A percentile compares a stretch with the other conserved stretches of the same genome.
These are phyloP conservation scores for Peromyscus leucopus DNA, from an alignment of 2,113 vertebrate species.

Conservation along the genomic window DNA sequence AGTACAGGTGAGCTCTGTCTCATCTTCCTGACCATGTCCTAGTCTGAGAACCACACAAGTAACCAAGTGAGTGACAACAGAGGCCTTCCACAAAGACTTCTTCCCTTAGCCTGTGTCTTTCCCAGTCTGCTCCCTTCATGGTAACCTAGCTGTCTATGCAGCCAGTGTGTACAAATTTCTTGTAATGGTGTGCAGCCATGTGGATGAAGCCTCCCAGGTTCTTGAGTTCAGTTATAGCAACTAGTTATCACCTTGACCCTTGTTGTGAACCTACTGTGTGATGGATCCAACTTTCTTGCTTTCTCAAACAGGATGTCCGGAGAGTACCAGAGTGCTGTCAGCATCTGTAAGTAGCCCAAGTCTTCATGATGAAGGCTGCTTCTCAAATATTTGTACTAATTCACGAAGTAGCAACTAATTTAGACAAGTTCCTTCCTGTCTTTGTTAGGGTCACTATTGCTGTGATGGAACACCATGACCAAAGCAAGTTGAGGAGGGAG, in stretches of 20 bases:
- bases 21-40: background rate
- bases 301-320: slow-evolving; percentile 75
- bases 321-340: slow-evolving; percentile 73
- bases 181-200: background rate
- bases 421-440: background rate
- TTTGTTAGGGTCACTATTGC: background rate
- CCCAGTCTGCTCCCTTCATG: background rate
- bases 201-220: background rate
- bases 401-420: background rate
- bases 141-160: background rate
- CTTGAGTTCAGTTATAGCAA: background rate
- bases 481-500: background rate
- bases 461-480: background rate
- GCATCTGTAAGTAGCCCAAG: slow-evolving; percentile 76
- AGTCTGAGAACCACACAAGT: background rate
- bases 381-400: background rate
- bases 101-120: background rate
- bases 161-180: background rate
- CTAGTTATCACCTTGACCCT: slow-evolving; percentile 64
- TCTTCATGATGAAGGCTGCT: background rate
- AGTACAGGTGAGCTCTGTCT: slow-evolving; percentile 85
- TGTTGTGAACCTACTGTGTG: background rate
- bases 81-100: background rate
- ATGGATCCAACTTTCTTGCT: background rate
- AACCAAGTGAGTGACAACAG: background rate